phyloP scores from a whole-genome alignment of 2,113 vertebrate genomes.

The Arenaria interpres region DNA sequence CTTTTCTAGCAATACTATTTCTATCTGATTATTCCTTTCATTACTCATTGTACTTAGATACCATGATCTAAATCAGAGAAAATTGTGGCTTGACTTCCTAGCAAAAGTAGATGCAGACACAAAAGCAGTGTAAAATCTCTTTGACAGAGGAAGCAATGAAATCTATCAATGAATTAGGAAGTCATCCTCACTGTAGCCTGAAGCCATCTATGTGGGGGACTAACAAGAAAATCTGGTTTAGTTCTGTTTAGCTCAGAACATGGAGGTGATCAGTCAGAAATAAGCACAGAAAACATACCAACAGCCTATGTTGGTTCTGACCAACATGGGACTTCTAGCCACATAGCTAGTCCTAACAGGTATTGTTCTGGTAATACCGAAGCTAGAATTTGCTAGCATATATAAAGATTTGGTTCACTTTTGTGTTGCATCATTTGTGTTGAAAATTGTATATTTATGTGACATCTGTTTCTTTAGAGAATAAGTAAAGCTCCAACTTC shows the following conservation, averaged over 20 bases:
- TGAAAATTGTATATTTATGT: background rate
- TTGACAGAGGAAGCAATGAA: background rate
- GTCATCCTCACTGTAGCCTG: background rate
- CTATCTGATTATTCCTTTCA: background rate
- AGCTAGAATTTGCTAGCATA: background rate
- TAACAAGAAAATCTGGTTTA: background rate
- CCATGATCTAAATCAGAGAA: background rate
- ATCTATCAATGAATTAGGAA: background rate
- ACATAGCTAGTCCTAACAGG: rapidly evolving
- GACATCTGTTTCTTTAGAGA: background rate
- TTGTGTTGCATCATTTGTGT: background rate
- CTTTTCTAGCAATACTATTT: background rate
- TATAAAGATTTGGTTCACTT: background rate
- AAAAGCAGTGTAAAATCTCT: background rate
- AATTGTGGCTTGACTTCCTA: background rate
- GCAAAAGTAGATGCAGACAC: background rate
- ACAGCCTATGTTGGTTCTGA: background rate
- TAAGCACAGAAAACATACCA: background rate
- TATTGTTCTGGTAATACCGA: background rate
- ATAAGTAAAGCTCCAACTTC: background rate
- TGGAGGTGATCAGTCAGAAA: background rate
- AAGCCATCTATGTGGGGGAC: background rate
- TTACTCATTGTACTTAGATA: background rate
- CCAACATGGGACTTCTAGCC: background rate
- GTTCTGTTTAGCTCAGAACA: background rate